Evolutionary conservation across 2,888 invertebrate genomes (phyloP).

Genomic region (Eupithecia abbreviata): DNA sequence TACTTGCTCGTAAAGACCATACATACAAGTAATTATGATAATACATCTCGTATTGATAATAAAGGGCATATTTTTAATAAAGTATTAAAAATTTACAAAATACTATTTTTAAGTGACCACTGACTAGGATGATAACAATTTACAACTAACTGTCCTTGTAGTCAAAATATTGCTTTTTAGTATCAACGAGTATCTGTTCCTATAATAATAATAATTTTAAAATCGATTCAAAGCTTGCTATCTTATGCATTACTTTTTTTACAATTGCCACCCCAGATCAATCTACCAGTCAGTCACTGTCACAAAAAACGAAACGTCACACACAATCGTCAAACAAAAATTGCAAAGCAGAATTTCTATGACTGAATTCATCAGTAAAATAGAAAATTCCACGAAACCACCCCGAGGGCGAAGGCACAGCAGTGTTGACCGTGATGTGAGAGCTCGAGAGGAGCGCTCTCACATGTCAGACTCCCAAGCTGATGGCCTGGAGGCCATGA

Average conservation of each 20-base stretch:
- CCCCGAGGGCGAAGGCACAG: conserved; percentile 50
- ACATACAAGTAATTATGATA: too few relatives aligned
- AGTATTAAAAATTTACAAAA: too few relatives aligned
- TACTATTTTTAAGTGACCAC: too few relatives aligned
- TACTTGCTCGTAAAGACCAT: too few relatives aligned
- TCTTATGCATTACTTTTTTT: background rate
- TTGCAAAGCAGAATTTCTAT: conserved; percentile 2
- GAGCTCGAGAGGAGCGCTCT: conserved; percentile 69
- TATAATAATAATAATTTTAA: too few relatives aligned
- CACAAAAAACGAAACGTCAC: background rate
- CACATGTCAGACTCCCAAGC: conserved; percentile 75
- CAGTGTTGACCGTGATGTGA: conserved; percentile 73
- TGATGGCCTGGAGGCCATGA: conserved; percentile 73
- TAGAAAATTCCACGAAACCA: conserved; percentile 38
- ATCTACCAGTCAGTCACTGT: background rate
- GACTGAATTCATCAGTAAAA: conserved; percentile 26
- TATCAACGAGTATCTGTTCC: too few relatives aligned
- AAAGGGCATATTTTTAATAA: too few relatives aligned
- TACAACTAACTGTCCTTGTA: too few relatives aligned
- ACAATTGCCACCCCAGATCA: background rate
- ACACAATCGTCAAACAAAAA: conserved; percentile 11
- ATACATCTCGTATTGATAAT: too few relatives aligned
- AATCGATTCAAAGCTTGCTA: background rate
- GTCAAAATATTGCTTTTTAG: too few relatives aligned
- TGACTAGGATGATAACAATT: too few relatives aligned